Conservation (phyloP, 2,113 vertebrate genomes). For the Perca flavescens region DNA sequence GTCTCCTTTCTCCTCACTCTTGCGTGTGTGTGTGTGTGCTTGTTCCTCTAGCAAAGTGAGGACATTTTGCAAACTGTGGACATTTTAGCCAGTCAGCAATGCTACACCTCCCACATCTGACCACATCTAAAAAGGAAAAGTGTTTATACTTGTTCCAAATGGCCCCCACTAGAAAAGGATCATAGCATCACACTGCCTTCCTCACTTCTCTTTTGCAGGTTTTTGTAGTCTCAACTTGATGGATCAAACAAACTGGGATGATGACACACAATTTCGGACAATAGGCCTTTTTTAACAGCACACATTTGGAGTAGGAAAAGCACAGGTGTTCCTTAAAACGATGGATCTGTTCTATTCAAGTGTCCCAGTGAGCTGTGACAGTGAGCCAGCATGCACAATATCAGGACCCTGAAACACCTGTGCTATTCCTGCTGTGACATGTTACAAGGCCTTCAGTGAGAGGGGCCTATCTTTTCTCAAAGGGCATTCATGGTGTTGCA, state of each 20-base stretch:
- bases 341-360: neutral
- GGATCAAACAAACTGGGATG: neutral
- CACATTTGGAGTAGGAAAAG: neutral
- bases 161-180: neutral
- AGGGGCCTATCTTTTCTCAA: neutral
- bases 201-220: neutral
- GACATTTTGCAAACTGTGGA: constrained; percentile 18
- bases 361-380: neutral
- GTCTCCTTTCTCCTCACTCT: constrained; percentile 67
- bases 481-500: neutral
- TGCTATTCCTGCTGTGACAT: neutral
- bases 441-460: neutral
- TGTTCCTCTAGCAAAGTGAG: constrained; percentile 11
- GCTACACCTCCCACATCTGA: constrained; percentile 27
- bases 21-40: constrained; percentile 21
- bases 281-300: neutral
- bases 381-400: neutral
- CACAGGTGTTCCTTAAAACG: constrained; percentile 8
- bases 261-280: neutral
- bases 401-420: neutral
- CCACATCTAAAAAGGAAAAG: constrained; percentile 29
- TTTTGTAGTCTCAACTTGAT: neutral
- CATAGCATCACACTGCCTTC: neutral
- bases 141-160: constrained; percentile 2
- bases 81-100: constrained; percentile 2